Conservation (phyloP, 2,888 invertebrate species). For the Agrochola lychnidis region DNA sequence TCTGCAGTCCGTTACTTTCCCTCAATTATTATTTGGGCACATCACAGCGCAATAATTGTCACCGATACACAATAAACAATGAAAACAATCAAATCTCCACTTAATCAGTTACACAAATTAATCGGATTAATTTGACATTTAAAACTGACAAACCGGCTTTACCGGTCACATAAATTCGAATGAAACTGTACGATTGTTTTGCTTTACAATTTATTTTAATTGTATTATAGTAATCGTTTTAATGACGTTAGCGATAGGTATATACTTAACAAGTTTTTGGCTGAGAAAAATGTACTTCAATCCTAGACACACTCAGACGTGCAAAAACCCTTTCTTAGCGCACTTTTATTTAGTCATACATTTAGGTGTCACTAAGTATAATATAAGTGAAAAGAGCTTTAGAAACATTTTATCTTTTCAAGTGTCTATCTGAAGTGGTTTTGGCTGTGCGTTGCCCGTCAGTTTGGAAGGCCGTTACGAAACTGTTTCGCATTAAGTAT, state of each 20-base stretch:
- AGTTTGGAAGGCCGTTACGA: not conserved
- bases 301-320: not conserved
- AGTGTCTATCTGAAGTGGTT: no score
- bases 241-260: conserved; percentile 17
- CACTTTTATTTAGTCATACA: no score
- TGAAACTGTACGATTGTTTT: conserved; percentile 34
- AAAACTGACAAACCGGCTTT: conserved; percentile 51
- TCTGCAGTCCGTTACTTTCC: not conserved
- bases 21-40: not conserved
- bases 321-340: not conserved
- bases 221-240: conserved; percentile 21
- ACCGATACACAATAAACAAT: conserved; percentile 21
- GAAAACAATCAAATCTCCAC: conserved; percentile 44
- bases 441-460: no score
- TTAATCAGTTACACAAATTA: conserved; percentile 51
- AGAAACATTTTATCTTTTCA: no score
- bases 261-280: not conserved
- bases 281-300: no score
- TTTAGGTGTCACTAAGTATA: no score
- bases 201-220: conserved; percentile 42
- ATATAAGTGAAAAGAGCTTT: no score
- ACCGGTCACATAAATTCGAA: conserved; percentile 34
- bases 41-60: conserved; percentile 5
- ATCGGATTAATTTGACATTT: conserved; percentile 57
- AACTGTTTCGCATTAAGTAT: not conserved